A percentile compares a stretch with the other conserved stretches of the same genome.
Conservation (phyloP, 2,113 vertebrate species). For the Circaetus gallicus region DNA sequence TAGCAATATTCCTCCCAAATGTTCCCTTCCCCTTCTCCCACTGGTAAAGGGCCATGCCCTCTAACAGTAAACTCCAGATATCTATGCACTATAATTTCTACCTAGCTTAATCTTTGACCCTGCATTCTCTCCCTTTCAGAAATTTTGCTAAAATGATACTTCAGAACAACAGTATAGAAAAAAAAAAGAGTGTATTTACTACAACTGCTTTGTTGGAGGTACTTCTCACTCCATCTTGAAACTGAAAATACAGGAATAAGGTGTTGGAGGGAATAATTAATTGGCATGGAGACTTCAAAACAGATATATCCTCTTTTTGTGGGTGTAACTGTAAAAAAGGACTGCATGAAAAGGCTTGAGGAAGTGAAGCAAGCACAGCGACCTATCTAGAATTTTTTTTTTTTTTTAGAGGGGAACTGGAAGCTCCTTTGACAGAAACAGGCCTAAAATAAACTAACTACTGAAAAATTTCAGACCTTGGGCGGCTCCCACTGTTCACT, state of each 20-base stretch:
- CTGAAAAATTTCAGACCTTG: not conserved
- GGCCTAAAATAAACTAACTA: slow-evolving; percentile 1
- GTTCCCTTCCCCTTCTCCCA: not conserved
- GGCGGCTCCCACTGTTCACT: not conserved
- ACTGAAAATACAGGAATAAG: not conserved
- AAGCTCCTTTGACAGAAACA: slow-evolving; percentile 14
- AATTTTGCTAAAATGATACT: not conserved
- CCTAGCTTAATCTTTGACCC: not conserved
- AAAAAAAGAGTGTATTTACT: not conserved
- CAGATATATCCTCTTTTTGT: slow-evolving; percentile 35
- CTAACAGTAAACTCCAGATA: not conserved
- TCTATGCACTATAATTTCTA: not conserved
- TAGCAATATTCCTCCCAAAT: not conserved
- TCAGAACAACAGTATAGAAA: not conserved
- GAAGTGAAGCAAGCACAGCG: slow-evolving; percentile 52
- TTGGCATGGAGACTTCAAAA: not conserved
- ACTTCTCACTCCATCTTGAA: not conserved
- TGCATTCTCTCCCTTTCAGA: not conserved
- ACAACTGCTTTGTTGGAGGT: not conserved
- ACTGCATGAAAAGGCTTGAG: slow-evolving; percentile 20
- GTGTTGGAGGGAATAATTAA: not conserved
- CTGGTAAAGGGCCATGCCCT: not conserved
- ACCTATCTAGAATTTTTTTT: not conserved
- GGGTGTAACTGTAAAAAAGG: slow-evolving; percentile 29
- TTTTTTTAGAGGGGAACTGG: slow-evolving; percentile 28